Evolutionary conservation across 1,140 invertebrate genomes (phyloP).

Genomic region (Platyura marginata): DNA sequence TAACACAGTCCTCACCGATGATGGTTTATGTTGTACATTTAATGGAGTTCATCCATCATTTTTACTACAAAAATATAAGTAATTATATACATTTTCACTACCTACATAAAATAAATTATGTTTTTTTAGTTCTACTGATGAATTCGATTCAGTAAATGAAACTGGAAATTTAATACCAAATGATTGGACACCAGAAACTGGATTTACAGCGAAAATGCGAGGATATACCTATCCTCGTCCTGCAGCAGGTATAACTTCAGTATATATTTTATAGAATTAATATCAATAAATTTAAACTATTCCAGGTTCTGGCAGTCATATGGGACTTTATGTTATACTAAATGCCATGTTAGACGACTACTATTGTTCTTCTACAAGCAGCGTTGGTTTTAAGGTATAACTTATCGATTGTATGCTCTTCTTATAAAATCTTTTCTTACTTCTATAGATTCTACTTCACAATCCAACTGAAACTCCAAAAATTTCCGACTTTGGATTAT

Average conservation of each 20-base stretch:
- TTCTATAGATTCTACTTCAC: conserved; percentile 36
- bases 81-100: not conserved
- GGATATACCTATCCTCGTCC: not conserved
- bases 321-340: conserved; percentile 47
- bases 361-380: conserved; percentile 49
- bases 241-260: not conserved
- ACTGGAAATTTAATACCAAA: not conserved
- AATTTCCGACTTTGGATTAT: conserved; percentile 48
- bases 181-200: not conserved
- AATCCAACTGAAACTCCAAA: conserved; percentile 60
- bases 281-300: not conserved
- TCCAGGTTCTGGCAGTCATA: conserved; percentile 33
- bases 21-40: conserved; percentile 66
- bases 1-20: conserved; percentile 56
- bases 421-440: too few species aligned
- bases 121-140: not conserved
- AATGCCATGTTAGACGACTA: conserved; percentile 52
- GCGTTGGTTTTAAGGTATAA: conserved; percentile 61
- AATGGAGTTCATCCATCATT: conserved; percentile 47
- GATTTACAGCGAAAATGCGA: not conserved
- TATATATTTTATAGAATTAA: not conserved
- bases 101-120: not conserved
- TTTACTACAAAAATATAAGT: conserved; percentile 34
- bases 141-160: not conserved
- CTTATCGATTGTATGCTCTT: too few species aligned